A percentile compares a stretch with the other conserved stretches of the same genome.
These are phyloP conservation scores for Python bivittatus DNA, from an alignment of 2,113 vertebrate genomes.

Conservation along the genomic window DNA sequence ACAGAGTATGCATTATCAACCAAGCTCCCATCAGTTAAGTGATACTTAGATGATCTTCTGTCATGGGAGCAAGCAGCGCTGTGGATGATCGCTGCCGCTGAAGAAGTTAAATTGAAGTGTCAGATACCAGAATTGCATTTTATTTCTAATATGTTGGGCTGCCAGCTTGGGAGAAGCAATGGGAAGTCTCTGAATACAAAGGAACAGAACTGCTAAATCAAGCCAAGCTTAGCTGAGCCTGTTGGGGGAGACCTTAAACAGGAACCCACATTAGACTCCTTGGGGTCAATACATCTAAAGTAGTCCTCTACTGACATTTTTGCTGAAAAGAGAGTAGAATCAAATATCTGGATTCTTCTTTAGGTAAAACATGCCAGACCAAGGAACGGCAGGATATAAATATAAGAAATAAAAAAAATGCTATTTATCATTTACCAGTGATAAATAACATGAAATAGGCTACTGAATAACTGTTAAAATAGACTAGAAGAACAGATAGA, in stretches of 20 bases:
- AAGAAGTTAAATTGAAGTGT: slow-evolving; percentile 81
- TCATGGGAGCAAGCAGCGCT: slow-evolving; percentile 70
- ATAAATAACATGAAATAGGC: background rate
- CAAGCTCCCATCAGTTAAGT: slow-evolving; percentile 73
- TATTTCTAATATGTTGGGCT: slow-evolving; percentile 80
- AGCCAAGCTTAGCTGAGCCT: slow-evolving; percentile 53
- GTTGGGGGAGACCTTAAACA: slow-evolving; percentile 50
- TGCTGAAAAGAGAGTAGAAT: background rate
- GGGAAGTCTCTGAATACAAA: slow-evolving; percentile 68
- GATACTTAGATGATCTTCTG: slow-evolving; percentile 81
- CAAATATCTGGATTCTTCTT: background rate
- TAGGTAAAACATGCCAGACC: background rate
- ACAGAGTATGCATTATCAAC: slow-evolving; percentile 66
- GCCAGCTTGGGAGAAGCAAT: slow-evolving; percentile 71
- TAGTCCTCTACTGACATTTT: background rate
- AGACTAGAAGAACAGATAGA: background rate
- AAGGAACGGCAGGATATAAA: background rate
- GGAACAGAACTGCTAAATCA: slow-evolving; percentile 70
- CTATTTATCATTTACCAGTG: no score
- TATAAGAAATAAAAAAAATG: background rate
- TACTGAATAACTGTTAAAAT: background rate
- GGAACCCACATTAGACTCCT: slow-evolving; percentile 52
- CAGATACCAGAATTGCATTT: slow-evolving; percentile 78
- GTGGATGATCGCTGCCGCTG: slow-evolving; percentile 77
- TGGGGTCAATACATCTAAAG: slow-evolving; percentile 58